Percentiles rank a stretch among this genome's conserved stretches.
Evolutionary conservation across 1,140 invertebrate genomes (phyloP).

Genomic region (Trigoniulus corallinus): DNA sequence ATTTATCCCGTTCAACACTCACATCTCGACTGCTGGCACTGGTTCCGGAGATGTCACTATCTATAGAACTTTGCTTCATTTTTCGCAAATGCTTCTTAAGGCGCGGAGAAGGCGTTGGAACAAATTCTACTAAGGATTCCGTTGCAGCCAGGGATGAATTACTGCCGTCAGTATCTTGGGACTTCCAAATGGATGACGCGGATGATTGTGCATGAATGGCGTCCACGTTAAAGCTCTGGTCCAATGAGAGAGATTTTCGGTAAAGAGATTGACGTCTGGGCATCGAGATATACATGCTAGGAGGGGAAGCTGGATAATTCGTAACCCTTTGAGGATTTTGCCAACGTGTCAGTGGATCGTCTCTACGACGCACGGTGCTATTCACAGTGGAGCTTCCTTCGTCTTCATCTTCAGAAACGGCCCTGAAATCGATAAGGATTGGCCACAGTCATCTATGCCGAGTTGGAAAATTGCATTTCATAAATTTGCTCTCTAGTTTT

Average conservation of each 20-base stretch:
- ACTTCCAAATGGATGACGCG: slow-evolving; percentile 4
- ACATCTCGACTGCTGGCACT: neutral
- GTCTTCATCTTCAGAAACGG: slow-evolving; percentile 2
- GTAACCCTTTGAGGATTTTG: slow-evolving; percentile 11
- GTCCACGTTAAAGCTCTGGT: slow-evolving; percentile 38
- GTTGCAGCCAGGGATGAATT: slow-evolving; percentile 48
- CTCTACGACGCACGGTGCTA: slow-evolving; percentile 13
- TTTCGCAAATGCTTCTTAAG: slow-evolving; percentile 18
- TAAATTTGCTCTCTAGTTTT: too few species aligned
- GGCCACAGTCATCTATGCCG: too few species aligned
- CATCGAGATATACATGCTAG: slow-evolving; percentile 24
- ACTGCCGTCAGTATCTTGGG: slow-evolving; percentile 44
- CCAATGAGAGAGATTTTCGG: slow-evolving; percentile 53
- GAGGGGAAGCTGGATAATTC: slow-evolving; percentile 14
- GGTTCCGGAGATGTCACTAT: neutral
- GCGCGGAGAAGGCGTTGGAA: neutral
- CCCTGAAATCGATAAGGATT: neutral
- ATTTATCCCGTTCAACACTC: slow-evolving; percentile 29
- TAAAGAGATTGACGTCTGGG: slow-evolving; percentile 34
- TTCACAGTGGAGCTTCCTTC: neutral
- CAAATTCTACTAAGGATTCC: slow-evolving; percentile 27
- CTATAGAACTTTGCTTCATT: slow-evolving; percentile 16
- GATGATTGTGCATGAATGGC: slow-evolving; percentile 7
- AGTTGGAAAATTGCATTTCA: neutral
- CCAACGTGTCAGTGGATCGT: slow-evolving; percentile 11